Evolutionary conservation across 2,888 invertebrate species (phyloP), one percentile per base, ranked within the genome.

Genomic region (Megalurothrips usitatus): DNA sequence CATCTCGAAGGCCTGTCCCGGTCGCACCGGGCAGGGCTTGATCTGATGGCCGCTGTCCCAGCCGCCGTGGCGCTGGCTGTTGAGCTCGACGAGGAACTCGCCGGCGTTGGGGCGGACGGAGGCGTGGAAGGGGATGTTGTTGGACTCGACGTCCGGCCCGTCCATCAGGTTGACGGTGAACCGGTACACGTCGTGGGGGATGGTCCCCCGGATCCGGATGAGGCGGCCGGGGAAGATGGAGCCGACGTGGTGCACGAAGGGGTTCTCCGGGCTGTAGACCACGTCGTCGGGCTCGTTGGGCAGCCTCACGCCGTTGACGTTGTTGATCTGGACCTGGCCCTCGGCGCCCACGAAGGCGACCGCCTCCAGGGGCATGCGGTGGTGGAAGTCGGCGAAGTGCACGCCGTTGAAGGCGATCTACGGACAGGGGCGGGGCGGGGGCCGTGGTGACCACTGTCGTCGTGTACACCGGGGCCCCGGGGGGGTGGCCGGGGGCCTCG

Each of bases 311-410:
- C 68, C 68, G 23, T n/a, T 75, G 26, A 75, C 26, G 68, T 75
- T 75, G 68, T 75, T 75, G 68, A 75, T 75, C 23, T 75, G 68
- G 9, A 75, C 68, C 23, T 75, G 23, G 10, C 68, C 68, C 68
- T 75, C 68, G 68, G 68, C 68, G 23, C 68, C 26, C 68, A 75
- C 68, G 68, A 23, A 26, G 26, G 26, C 12, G 23, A 75, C 26
- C 26, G 12, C 10, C 68, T 75, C 11, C 26, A 26, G 68, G 23
- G 68, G 68, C 68, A 75, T 75, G 68, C 68, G 68, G 68, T 75
- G 68, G 68, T 75, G 68, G 68, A 75, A 75, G 23, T 75, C 68
- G 68, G 68, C 68, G 10, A 75, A 75, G 68, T 75, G 68, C 68
- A 23, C 23, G 6, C 68, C 68, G 26, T 75, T 75, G 68, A 75